A percentile compares a stretch with the other conserved stretches of the same genome.
phyloP scores from a whole-genome alignment of 2,113 vertebrate genomes.

The Mesembrinibis cayennensis region DNA sequence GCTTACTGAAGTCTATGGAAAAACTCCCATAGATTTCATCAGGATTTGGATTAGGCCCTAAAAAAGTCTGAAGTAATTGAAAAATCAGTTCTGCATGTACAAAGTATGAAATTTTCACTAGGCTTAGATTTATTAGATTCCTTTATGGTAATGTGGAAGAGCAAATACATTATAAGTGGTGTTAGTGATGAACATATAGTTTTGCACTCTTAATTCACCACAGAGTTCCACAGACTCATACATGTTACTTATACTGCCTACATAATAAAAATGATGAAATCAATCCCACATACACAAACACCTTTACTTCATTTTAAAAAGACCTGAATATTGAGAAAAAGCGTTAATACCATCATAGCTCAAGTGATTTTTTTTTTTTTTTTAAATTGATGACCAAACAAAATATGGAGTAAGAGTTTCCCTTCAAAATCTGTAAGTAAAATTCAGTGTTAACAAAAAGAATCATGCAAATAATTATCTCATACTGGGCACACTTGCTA shows the following conservation, averaged over 20 bases:
- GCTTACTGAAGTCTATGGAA: constrained; percentile 49
- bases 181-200: background rate
- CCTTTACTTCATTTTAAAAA: background rate
- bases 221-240: background rate
- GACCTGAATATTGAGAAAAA: background rate
- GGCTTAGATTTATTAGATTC: constrained; percentile 25
- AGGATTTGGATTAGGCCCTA: constrained; percentile 45
- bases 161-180: background rate
- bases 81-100: constrained; percentile 49
- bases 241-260: background rate
- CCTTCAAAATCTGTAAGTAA: background rate
- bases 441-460: background rate
- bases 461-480: background rate
- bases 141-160: background rate
- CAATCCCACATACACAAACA: background rate
- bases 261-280: background rate
- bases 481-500: background rate
- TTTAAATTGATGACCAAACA: background rate
- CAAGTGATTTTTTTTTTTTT: background rate
- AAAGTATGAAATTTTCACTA: constrained; percentile 39
- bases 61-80: constrained; percentile 59
- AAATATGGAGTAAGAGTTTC: background rate
- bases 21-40: constrained; percentile 63
- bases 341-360: background rate
- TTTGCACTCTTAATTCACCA: background rate